Percentiles rank a stretch among this genome's conserved stretches.
Conservation (phyloP, 1,140 invertebrate species). For the Euura lappo region DNA sequence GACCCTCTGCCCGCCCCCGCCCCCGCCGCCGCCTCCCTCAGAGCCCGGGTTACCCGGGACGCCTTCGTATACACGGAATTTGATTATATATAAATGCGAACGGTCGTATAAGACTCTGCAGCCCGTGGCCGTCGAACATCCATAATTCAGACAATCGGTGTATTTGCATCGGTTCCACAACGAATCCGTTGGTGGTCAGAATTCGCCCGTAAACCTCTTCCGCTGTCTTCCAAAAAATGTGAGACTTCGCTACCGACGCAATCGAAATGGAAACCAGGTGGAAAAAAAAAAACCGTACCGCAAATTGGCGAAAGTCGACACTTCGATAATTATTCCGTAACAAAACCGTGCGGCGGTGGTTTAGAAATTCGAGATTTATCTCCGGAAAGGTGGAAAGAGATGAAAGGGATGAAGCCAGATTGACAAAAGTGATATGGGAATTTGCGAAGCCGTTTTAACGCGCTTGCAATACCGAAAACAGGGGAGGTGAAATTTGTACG, state of each 20-base stretch:
- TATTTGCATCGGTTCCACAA: conserved; percentile 37
- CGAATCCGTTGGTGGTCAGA: neutral
- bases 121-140: conserved; percentile 44
- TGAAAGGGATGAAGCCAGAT: conserved; percentile 28
- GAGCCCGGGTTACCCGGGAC: conserved; percentile 20
- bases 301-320: no score
- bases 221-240: neutral
- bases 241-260: no score
- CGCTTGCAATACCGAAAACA: no score
- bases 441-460: conserved; percentile 11
- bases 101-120: conserved; percentile 37
- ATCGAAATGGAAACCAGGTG: no score
- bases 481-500: no score
- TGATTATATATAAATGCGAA: conserved; percentile 62
- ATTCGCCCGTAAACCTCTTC: neutral
- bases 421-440: conserved; percentile 29
- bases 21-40: conserved; percentile 25
- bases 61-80: conserved; percentile 55
- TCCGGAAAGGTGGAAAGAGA: conserved; percentile 16
- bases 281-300: no score
- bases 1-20: neutral
- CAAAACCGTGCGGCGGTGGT: neutral
- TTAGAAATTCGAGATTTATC: conserved; percentile 1
- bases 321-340: no score
- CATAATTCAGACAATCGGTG: conserved; percentile 54